phyloP scores from a whole-genome alignment of 2,797 vertebrate genomes.

The Percopsis omiscomaycus region DNA sequence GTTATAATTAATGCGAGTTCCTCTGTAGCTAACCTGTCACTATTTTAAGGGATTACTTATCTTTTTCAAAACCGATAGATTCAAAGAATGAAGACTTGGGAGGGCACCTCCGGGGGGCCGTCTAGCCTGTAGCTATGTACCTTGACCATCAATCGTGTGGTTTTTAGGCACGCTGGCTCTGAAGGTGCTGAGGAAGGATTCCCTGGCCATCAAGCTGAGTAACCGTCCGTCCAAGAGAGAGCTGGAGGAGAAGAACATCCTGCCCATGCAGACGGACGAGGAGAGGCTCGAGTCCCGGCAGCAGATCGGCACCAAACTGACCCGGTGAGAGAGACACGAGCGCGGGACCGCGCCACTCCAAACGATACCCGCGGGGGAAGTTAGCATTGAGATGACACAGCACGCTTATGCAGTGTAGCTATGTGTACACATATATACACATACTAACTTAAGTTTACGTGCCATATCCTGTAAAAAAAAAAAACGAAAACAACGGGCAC shows the following conservation, averaged over 20 bases:
- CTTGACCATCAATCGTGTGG: too few relatives aligned
- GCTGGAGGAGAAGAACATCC: slow-evolving; percentile 97
- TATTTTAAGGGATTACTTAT: too few relatives aligned
- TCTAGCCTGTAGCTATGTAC: too few relatives aligned
- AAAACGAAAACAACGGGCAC: too few relatives aligned
- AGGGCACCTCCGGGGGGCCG: too few relatives aligned
- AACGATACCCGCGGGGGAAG: too few relatives aligned
- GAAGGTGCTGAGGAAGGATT: slow-evolving; percentile 97
- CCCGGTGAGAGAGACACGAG: slow-evolving; percentile 77
- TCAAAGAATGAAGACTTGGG: too few relatives aligned
- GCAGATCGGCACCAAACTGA: slow-evolving; percentile 96
- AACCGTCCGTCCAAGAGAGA: slow-evolving; percentile 96
- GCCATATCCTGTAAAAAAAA: neutral
- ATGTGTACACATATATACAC: slow-evolving; percentile 11
- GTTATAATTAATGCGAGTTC: too few relatives aligned
- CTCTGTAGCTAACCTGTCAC: too few relatives aligned
- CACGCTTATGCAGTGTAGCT: neutral
- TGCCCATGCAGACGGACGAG: slow-evolving; percentile 94
- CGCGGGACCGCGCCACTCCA: neutral
- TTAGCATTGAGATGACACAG: too few relatives aligned
- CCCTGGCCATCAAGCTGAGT: slow-evolving; percentile 96
- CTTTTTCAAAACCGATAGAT: too few relatives aligned
- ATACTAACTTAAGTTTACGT: slow-evolving; percentile 1
- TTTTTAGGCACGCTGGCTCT: slow-evolving; percentile 87
- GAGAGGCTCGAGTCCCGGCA: slow-evolving; percentile 93